Evolutionary conservation across 2,797 vertebrate genomes (phyloP).

Genomic region (Cyclopterus lumpus): DNA sequence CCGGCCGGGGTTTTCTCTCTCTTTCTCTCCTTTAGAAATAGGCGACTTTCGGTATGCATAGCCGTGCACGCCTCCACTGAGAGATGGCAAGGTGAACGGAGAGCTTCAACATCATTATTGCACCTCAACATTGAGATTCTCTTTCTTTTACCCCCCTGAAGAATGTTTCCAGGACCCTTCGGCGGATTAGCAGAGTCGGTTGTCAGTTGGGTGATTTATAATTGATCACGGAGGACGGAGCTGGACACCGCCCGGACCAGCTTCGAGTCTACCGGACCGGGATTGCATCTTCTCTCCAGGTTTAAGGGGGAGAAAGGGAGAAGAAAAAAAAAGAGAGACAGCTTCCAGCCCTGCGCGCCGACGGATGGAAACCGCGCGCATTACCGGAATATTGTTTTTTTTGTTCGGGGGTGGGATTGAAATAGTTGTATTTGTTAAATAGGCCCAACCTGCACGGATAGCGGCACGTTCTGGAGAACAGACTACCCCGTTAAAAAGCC

Average conservation of each 20-base stretch:
- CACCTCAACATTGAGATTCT: background rate
- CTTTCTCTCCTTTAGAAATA: conserved; percentile 17
- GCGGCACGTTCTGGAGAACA: background rate
- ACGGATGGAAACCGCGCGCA: conserved; percentile 4
- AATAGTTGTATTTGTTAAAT: background rate
- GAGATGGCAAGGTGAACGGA: background rate
- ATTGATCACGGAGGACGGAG: conserved; percentile 20
- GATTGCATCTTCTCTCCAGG: background rate
- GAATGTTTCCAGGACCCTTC: background rate
- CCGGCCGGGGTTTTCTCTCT: background rate
- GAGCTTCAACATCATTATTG: background rate
- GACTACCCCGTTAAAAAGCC: background rate
- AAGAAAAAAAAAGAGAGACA: background rate
- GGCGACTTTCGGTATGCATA: conserved; percentile 8
- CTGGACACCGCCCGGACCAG: conserved; percentile 63
- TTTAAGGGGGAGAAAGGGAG: background rate
- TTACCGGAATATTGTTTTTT: conserved; percentile 24
- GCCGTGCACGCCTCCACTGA: background rate
- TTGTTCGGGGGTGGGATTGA: background rate
- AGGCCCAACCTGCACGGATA: conserved; percentile 27
- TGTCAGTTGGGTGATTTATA: conserved; percentile 6
- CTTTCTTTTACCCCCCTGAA: no score
- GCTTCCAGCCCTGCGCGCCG: background rate
- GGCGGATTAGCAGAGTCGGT: conserved; percentile 26
- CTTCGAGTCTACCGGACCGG: background rate